These are phyloP conservation scores for Caradrina clavipalpis DNA, from an alignment of 2,888 invertebrate genomes.

Conservation along the genomic window DNA sequence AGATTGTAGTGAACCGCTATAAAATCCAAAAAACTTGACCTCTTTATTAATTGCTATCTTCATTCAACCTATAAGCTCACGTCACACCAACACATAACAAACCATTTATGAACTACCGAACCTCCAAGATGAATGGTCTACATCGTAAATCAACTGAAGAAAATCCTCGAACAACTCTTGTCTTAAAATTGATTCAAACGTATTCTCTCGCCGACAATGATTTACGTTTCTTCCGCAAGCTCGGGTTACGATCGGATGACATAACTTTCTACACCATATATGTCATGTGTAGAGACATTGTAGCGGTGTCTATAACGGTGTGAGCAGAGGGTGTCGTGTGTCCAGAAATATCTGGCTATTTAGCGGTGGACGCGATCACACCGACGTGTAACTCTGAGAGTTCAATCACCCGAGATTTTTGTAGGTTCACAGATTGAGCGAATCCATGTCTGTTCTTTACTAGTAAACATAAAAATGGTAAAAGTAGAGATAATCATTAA, in stretches of 20 bases:
- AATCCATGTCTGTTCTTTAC: background rate
- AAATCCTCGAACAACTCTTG: constrained; percentile 37
- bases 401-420: constrained; percentile 13
- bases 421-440: background rate
- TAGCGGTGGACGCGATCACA: constrained; percentile 75
- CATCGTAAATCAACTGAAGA: constrained; percentile 57
- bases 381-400: constrained; percentile 63
- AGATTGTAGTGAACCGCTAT: background rate
- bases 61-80: background rate
- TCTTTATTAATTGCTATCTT: constrained; percentile 30
- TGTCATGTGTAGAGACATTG: constrained; percentile 77
- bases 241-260: constrained; percentile 74
- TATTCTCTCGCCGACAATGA: constrained; percentile 64
- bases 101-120: constrained; percentile 32
- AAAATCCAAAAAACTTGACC: background rate
- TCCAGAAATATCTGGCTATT: constrained; percentile 85
- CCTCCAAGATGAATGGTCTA: constrained; percentile 36
- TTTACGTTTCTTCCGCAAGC: constrained; percentile 67
- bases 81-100: constrained; percentile 1
- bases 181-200: constrained; percentile 63
- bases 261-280: constrained; percentile 83
- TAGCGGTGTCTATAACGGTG: constrained; percentile 80
- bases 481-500: background rate
- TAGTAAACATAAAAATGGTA: background rate
- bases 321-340: constrained; percentile 79